phyloP scores from a whole-genome alignment of 2,113 vertebrate genomes.

The Enhydra lutris region DNA sequence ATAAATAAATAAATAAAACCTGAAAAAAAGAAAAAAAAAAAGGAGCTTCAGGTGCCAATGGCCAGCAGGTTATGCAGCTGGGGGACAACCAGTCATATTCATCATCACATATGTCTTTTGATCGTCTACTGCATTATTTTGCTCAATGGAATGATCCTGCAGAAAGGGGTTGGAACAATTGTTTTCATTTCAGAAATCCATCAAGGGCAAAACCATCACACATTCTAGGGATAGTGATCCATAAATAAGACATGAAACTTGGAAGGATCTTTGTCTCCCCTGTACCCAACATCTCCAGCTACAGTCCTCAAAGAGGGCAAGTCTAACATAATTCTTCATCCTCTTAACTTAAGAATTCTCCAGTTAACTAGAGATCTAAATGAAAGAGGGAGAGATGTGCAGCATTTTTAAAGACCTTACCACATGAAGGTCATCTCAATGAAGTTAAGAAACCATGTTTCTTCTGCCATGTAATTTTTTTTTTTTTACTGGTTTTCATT shows the following conservation, averaged over 20 bases:
- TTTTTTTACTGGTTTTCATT: not conserved
- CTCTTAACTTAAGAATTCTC: not conserved
- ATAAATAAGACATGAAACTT: not conserved
- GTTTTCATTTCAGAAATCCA: not conserved
- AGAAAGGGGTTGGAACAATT: not conserved
- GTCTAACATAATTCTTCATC: not conserved
- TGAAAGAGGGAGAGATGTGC: not conserved
- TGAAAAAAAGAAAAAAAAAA: not conserved
- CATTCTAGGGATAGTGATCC: not conserved
- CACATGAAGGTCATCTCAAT: not conserved
- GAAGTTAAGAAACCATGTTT: not conserved
- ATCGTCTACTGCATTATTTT: not conserved
- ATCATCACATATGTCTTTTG: not conserved
- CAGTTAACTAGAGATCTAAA: not conserved
- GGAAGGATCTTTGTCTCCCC: not conserved
- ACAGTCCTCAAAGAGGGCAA: not conserved
- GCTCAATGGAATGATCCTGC: not conserved
- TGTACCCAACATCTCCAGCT: not conserved
- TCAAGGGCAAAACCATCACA: not conserved
- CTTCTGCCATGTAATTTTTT: not conserved
- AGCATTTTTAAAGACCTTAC: not conserved
- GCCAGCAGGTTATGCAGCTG: not conserved
- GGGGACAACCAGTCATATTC: too few species aligned
- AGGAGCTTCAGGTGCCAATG: not conserved
- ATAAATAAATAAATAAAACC: not conserved